Evolutionary conservation across 2,888 invertebrate species (phyloP), one percentile per base, ranked within the genome.

Genomic region (Polia nebulosa): DNA sequence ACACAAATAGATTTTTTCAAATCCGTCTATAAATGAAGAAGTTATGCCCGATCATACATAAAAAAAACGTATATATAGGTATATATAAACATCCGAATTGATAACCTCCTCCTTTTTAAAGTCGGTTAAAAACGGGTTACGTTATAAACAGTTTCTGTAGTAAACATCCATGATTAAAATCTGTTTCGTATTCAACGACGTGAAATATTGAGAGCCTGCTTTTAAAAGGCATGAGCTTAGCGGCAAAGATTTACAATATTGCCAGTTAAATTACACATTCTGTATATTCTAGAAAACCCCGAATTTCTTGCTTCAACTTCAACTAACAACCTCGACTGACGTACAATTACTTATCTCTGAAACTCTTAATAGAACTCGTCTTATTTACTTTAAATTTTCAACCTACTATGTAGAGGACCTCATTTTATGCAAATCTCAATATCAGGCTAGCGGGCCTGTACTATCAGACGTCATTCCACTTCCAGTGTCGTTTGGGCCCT

Each of bases 401-500:
- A 82, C 77, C 76, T 77, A 76, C 85, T 81, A 79, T 82, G 85
- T 85, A 80, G 67, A 85, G 82, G 87, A 88, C 85, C 87, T 91
- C 89, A 89, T 91, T 91, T 90, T 86, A 92, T 90, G 92, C 88
- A 91, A 92, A 92, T 92, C 87, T 85, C 85, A 86, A 88, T 90
- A 88, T 86, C 86, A 71, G 78, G 79, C 69, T 67, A 76, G 68
- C 72, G 62, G 62, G 55, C 76, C 69, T 62, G 53, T 82, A 79
- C 82, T 81, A 86, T 85, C 81, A 73, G 78, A 84, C 85, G 83
- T 84, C 81, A 86, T 87, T 87, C 85, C 79, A 76, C 78, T 74
- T 76, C 67, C 55, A 75, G 80, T 75, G 87, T 86, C 88, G 84
- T 86, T 86, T 78, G 67, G 69, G 70, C 84, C 87, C 88, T 88